These are phyloP conservation scores for Rhyzopertha dominica DNA, from an alignment of 1,140 invertebrate species.

Conservation along the genomic window DNA sequence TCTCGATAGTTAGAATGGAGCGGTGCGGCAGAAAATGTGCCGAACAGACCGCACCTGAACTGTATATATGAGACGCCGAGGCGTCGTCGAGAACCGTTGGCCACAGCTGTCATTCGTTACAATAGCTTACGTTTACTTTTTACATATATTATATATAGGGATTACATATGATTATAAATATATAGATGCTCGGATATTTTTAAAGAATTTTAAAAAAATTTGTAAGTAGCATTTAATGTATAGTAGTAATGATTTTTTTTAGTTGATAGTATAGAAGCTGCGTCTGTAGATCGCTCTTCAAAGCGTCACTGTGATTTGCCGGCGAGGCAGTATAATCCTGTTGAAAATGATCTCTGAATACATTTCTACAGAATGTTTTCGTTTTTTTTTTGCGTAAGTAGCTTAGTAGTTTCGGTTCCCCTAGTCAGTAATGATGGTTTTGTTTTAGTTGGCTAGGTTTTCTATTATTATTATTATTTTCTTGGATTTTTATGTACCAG, in stretches of 20 bases:
- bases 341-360: constrained; percentile 44
- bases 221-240: constrained; percentile 26
- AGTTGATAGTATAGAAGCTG: constrained; percentile 26
- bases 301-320: constrained; percentile 47
- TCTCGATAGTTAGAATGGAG: constrained; percentile 43
- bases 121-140: constrained; percentile 32
- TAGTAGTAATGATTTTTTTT: constrained; percentile 32
- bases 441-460: constrained; percentile 44
- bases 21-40: constrained; percentile 35
- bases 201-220: constrained; percentile 44
- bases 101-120: constrained; percentile 16
- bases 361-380: constrained; percentile 42
- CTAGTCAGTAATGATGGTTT: constrained; percentile 44
- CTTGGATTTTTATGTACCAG: constrained; percentile 32
- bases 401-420: constrained; percentile 37
- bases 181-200: constrained; percentile 42
- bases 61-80: constrained; percentile 21
- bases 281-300: constrained; percentile 43
- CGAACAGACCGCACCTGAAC: constrained; percentile 39
- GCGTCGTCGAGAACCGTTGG: not conserved
- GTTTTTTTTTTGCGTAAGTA: too few species aligned
- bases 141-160: constrained; percentile 26
- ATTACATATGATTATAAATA: constrained; percentile 22
- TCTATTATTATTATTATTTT: constrained; percentile 31
- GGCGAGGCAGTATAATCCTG: constrained; percentile 39